Evolutionary conservation across 1,140 invertebrate species (phyloP).

Genomic region (Goniozus legneri): DNA sequence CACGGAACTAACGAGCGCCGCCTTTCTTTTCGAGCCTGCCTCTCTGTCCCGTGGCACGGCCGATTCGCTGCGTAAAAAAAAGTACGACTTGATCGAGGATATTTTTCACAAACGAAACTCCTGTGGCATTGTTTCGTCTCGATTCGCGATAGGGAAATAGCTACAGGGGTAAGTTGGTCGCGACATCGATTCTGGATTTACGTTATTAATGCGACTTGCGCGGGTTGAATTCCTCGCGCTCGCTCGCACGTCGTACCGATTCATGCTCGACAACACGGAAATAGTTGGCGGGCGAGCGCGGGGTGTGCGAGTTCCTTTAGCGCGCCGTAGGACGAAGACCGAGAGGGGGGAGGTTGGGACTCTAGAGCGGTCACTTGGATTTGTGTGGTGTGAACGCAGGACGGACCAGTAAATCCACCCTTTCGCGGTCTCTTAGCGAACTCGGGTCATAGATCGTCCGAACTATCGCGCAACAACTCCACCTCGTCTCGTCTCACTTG

Average conservation of each 20-base stretch:
- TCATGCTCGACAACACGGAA: slow-evolving; percentile 10
- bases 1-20: slow-evolving; percentile 50
- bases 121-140: background rate
- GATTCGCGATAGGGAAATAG: background rate
- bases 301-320: slow-evolving; percentile 40
- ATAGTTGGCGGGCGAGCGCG: slow-evolving; percentile 34
- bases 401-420: slow-evolving; percentile 52
- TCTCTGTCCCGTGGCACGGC: slow-evolving; percentile 13
- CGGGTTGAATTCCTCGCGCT: background rate
- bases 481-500: slow-evolving; percentile 24
- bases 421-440: slow-evolving; percentile 52
- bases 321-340: slow-evolving; percentile 18
- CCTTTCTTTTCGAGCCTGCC: slow-evolving; percentile 31
- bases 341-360: slow-evolving; percentile 12
- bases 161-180: background rate
- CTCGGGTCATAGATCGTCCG: slow-evolving; percentile 49
- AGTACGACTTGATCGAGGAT: background rate
- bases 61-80: slow-evolving; percentile 6
- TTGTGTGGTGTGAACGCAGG: slow-evolving; percentile 52
- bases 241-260: background rate
- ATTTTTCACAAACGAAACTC: background rate
- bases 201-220: background rate
- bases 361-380: slow-evolving; percentile 47
- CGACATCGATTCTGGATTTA: background rate
- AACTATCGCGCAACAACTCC: slow-evolving; percentile 51